Percentiles rank a stretch among this genome's conserved stretches.
phyloP scores from a whole-genome alignment of 92 coral and sea anemone genomes.

The Porites divaricata region DNA sequence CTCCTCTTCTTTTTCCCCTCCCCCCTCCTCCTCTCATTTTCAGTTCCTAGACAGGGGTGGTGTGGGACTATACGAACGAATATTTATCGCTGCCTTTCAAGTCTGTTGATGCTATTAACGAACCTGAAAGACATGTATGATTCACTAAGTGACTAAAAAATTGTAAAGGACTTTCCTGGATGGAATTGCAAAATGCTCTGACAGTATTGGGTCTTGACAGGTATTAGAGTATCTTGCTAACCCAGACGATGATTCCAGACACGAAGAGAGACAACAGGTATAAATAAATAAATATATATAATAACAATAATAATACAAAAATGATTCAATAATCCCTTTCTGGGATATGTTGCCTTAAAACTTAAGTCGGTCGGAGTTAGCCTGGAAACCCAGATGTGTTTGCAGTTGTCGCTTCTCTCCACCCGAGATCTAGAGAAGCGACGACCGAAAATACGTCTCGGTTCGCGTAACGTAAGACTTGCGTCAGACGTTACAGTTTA shows the following conservation, averaged over 20 bases:
- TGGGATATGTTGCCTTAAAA: not conserved
- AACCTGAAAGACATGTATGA: not conserved
- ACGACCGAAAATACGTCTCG: no score
- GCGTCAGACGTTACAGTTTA: no score
- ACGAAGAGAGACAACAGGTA: constrained; percentile 97
- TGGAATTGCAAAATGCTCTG: not conserved
- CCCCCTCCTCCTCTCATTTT: no score
- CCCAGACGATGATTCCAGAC: constrained; percentile 95
- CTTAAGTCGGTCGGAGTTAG: no score
- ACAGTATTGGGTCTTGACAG: constrained; percentile 35
- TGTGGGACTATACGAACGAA: no score
- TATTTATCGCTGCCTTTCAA: not conserved
- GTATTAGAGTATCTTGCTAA: constrained; percentile 95
- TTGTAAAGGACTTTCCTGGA: not conserved
- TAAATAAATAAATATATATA: not conserved
- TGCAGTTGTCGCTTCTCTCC: no score
- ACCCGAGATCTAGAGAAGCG: no score
- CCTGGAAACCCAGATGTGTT: no score
- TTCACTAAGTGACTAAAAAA: not conserved
- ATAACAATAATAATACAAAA: no score
- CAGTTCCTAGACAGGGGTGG: no score
- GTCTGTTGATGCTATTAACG: not conserved
- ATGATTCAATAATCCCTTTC: not conserved
- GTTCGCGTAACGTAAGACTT: no score
- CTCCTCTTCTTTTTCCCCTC: no score